Conservation (phyloP, 1,140 invertebrate species). For the Drosophila watanabei region DNA sequence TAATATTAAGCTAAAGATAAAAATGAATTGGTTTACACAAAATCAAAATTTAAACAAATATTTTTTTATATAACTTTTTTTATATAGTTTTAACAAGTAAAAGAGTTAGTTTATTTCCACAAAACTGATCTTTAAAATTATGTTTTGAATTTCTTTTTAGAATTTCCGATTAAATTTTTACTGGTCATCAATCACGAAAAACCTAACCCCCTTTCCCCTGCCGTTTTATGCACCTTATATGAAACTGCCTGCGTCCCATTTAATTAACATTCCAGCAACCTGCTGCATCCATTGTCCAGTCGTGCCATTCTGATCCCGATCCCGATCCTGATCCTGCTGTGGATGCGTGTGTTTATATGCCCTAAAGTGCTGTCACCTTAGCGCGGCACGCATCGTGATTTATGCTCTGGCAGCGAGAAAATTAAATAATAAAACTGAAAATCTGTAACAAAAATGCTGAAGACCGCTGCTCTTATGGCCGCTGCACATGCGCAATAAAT, state of each 20-base stretch:
- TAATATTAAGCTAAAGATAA: background rate
- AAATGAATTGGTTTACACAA: background rate
- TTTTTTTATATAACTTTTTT: too few species aligned
- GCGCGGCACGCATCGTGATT: conserved; percentile 76
- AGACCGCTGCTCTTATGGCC: conserved; percentile 50
- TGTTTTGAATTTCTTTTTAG: background rate
- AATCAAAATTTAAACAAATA: background rate
- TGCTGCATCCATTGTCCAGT: conserved; percentile 38
- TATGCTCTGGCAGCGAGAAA: conserved; percentile 67
- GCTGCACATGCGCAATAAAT: conserved; percentile 85
- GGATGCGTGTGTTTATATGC: conserved; percentile 73
- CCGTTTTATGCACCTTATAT: conserved; percentile 21
- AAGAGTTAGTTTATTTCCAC: background rate
- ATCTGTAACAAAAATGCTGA: conserved; percentile 68
- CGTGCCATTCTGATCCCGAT: conserved; percentile 20
- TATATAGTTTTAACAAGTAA: too few species aligned
- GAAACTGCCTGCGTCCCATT: conserved; percentile 50
- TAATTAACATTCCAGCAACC: conserved; percentile 80
- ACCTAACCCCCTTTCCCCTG: background rate
- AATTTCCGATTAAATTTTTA: background rate
- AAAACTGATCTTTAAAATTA: background rate
- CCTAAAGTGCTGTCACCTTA: conserved; percentile 83
- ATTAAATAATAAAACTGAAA: conserved; percentile 79
- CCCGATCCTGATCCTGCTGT: background rate
- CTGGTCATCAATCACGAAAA: conserved; percentile 3